Percentiles rank a stretch among this genome's conserved stretches.
Conservation (phyloP, 1,140 invertebrate species). For the Brachionus paranguensis region DNA sequence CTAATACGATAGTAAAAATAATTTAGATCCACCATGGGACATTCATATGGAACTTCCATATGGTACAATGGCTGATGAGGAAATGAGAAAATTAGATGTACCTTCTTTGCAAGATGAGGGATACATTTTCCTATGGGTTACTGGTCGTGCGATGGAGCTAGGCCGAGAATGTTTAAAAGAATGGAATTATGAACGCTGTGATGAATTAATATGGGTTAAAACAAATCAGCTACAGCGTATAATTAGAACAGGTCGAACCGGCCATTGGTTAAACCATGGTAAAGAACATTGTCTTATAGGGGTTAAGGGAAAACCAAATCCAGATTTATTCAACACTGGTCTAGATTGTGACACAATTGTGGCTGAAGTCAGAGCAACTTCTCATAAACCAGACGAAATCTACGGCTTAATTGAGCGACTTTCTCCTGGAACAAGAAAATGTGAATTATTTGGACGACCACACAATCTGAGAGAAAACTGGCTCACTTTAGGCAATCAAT, state of each 20-base stretch:
- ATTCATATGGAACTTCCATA: conserved; percentile 98
- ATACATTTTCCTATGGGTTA: conserved; percentile 94
- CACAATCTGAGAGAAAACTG: conserved; percentile 98
- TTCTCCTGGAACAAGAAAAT: conserved; percentile 80
- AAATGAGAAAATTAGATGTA: conserved; percentile 89
- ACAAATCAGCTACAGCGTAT: conserved; percentile 95
- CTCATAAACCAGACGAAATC: conserved; percentile 96
- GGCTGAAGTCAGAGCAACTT: conserved; percentile 90
- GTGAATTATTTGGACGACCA: conserved; percentile 90
- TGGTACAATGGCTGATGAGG: conserved; percentile 97
- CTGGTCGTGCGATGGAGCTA: conserved; percentile 64
- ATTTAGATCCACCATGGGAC: conserved; percentile 92
- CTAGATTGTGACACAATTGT: conserved; percentile 96
- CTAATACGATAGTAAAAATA: conserved; percentile 66
- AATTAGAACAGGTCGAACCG: conserved; percentile 87
- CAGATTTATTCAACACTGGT: conserved; percentile 76
- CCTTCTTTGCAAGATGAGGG: conserved; percentile 87
- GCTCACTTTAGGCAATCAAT: conserved; percentile 90
- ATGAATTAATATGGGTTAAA: conserved; percentile 98
- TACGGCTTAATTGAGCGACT: conserved; percentile 69
- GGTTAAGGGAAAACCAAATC: conserved; percentile 73
- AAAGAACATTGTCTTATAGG: conserved; percentile 90
- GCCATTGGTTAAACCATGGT: conserved; percentile 96
- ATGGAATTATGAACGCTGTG: conserved; percentile 90
- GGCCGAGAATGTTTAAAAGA: conserved; percentile 75